phyloP scores from a whole-genome alignment of 2,797 vertebrate species.

The Argentina silus region DNA sequence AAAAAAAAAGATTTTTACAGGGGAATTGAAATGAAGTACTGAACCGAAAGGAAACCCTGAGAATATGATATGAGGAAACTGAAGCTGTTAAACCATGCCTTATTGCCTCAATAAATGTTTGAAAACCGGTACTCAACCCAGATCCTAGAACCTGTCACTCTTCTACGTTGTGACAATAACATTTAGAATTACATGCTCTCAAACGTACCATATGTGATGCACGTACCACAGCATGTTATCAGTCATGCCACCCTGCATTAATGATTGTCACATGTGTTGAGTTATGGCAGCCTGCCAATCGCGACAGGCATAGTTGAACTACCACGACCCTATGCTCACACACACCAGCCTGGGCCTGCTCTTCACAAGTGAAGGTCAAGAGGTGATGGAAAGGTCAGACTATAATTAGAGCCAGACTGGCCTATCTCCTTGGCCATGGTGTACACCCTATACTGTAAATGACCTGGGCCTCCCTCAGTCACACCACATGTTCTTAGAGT shows the following conservation, averaged over 20 bases:
- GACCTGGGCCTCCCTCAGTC: conserved; percentile 9
- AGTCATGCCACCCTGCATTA: conserved; percentile 20
- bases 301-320: conserved; percentile 56
- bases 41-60: background rate
- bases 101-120: too few species aligned
- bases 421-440: conserved; percentile 27
- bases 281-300: conserved; percentile 39
- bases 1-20: too few species aligned
- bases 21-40: background rate
- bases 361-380: conserved; percentile 69
- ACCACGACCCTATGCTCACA: conserved; percentile 40
- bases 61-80: too few species aligned
- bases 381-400: conserved; percentile 75
- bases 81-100: too few species aligned
- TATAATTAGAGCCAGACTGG: conserved; percentile 64
- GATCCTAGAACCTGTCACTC: too few species aligned
- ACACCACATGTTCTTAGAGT: conserved; percentile 36
- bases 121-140: too few species aligned
- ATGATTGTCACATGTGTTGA: background rate
- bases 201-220: background rate
- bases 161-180: background rate
- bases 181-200: conserved; percentile 8
- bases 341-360: conserved; percentile 46
- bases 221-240: background rate
- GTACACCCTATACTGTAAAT: conserved; percentile 47